Percentiles rank a stretch among this genome's conserved stretches.
These are phyloP conservation scores for Brachypodius melanocephalos DNA, from an alignment of 2,113 vertebrate species.

Conservation along the genomic window DNA sequence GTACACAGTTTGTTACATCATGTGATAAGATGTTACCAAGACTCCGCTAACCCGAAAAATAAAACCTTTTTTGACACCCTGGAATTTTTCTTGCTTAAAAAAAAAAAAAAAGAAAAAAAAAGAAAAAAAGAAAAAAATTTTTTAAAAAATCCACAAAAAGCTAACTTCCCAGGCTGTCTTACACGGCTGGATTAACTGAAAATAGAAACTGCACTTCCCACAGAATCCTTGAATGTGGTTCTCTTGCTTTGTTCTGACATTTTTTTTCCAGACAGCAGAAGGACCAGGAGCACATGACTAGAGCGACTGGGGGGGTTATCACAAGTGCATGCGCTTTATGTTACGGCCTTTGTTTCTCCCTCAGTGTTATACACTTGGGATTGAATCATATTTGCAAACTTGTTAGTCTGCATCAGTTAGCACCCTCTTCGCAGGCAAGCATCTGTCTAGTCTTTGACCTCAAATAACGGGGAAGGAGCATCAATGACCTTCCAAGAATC, in stretches of 20 bases:
- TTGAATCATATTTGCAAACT: conserved; percentile 56
- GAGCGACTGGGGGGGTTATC: conserved; percentile 38
- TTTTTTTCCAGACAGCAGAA: conserved; percentile 60
- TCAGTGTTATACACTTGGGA: conserved; percentile 6
- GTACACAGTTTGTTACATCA: neutral
- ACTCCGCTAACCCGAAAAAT: neutral
- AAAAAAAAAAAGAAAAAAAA: neutral
- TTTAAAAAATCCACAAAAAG: too few species aligned
- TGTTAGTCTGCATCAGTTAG: conserved; percentile 52
- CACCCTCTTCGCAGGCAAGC: conserved; percentile 8
- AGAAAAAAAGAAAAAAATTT: neutral
- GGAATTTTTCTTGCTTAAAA: neutral
- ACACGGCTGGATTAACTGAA: neutral
- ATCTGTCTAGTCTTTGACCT: conserved; percentile 47
- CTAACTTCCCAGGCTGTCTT: neutral
- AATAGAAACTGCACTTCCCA: conserved; percentile 5
- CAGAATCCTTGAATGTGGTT: neutral
- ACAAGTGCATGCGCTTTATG: conserved; percentile 49
- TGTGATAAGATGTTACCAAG: neutral
- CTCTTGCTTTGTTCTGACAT: conserved; percentile 58
- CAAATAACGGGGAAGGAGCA: conserved; percentile 20
- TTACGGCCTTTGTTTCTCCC: conserved; percentile 54
- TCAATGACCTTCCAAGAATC: conserved; percentile 22
- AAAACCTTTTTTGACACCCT: neutral
- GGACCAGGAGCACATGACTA: conserved; percentile 59